phyloP scores from a whole-genome alignment of 2,888 invertebrate genomes.

The Lysandra bellargus region DNA sequence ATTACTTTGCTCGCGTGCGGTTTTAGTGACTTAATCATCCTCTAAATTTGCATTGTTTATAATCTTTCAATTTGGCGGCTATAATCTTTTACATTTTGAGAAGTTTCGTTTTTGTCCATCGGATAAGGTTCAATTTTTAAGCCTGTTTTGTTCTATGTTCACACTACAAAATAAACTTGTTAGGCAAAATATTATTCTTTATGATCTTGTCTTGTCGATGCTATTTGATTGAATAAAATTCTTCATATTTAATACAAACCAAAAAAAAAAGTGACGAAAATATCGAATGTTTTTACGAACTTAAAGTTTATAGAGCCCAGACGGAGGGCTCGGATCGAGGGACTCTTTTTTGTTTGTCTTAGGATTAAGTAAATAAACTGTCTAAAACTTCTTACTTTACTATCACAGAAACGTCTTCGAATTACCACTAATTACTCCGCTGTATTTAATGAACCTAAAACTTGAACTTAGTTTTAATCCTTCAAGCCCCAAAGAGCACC shows the following conservation, averaged over 20 bases:
- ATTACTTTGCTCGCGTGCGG: constrained; percentile 13
- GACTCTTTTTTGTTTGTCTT: constrained; percentile 15
- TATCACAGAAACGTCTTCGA: not conserved
- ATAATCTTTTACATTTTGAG: not conserved
- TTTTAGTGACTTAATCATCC: constrained; percentile 16
- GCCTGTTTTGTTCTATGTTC: not conserved
- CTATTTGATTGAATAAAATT: too few relatives aligned
- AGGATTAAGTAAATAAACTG: not conserved
- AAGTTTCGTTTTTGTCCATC: not conserved
- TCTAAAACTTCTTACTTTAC: not conserved
- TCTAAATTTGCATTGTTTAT: constrained; percentile 1
- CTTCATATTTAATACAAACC: not conserved
- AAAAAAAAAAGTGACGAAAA: not conserved
- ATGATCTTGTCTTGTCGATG: not conserved
- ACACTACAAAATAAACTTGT: not conserved
- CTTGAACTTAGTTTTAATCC: not conserved
- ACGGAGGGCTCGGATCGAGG: not conserved
- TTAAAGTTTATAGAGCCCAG: not conserved
- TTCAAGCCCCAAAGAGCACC: too few relatives aligned
- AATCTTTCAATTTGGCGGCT: not conserved
- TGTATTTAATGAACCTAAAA: not conserved
- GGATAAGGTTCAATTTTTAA: not conserved
- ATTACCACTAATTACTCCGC: not conserved
- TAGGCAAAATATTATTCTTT: not conserved
- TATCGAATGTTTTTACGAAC: not conserved